Evolutionary conservation across 92 coral and sea anemone genomes (phyloP), one percentile per base, ranked within the genome.

Genomic region (Palythoa heliodiscus): DNA sequence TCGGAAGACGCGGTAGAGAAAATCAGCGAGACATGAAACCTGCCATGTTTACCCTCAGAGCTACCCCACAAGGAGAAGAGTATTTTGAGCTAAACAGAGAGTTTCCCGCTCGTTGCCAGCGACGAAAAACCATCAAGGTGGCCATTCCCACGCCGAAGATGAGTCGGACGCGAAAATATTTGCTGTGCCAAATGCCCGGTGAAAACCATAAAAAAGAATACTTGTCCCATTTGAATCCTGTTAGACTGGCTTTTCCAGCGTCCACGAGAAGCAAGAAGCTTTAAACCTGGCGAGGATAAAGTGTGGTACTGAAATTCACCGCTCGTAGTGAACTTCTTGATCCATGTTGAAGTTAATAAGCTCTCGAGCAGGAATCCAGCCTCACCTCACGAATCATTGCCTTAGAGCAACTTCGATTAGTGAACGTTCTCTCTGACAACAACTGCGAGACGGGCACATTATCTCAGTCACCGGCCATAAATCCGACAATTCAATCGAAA

Each of bases 241-340:
- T 77, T 57, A 29, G 78, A 87, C 71, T 85, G 78, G 66, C 87
- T 87, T 12, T 91, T 91, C 68, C 93, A 91, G 71, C 37, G 80
- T 76, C 93, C 87, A 10, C 70, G 69, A 70, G 63, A n/a, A 47
- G 23, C 60, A 5, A 64, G 74, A 74, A 66, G 83, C 64, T 5
- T 77, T 71, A 76, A 84, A 2, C 86, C 86, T 12, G 75, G 52
- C 2, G 67, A 72, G 7, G 87, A 87, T 61, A 39, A 23, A 53
- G 80, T 91, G 16, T 88, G 91, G 93, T 88, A 38, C 78, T 85
- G 84, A 72, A 86, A 74, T 74, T 77, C 38, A 35, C 87, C 91
- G 0, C 52, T 88, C 53, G 89, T 88, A 16, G 29, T 75, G n/a
- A 23, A 57, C 52, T 87, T 29, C 90, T 87, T 8, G 82, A 70